Percentiles rank a stretch among this genome's conserved stretches.
Evolutionary conservation across 2,888 invertebrate species (phyloP).

Genomic region (Mesopsocus fuscifrons): DNA sequence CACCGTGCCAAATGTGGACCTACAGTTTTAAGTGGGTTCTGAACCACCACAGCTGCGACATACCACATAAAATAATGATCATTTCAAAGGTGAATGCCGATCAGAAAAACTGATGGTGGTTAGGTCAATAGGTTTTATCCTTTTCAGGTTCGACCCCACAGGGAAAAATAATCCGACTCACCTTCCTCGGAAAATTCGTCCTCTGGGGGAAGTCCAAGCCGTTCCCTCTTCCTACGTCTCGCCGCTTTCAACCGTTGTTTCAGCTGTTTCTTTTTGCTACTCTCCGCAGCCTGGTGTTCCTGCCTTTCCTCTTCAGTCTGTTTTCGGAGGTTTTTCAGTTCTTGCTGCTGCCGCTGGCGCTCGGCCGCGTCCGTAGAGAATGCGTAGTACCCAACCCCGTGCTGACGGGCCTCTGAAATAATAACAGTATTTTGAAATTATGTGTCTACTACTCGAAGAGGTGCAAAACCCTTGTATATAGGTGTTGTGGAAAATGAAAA

Average conservation of each 20-base stretch:
- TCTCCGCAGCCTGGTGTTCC: constrained; percentile 33
- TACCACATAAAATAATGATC: neutral
- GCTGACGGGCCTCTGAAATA: constrained; percentile 62
- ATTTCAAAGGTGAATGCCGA: too few relatives aligned
- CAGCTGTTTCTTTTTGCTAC: constrained; percentile 38
- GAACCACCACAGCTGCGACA: neutral
- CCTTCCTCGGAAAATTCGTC: constrained; percentile 26
- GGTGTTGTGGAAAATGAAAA: too few relatives aligned
- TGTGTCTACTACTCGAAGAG: too few relatives aligned
- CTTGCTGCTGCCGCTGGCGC: constrained; percentile 61
- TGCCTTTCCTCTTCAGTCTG: constrained; percentile 50
- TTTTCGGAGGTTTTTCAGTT: constrained; percentile 45
- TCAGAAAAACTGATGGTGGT: too few relatives aligned
- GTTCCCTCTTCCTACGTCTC: constrained; percentile 46
- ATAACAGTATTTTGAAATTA: too few relatives aligned
- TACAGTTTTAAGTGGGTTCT: too few relatives aligned
- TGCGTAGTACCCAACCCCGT: constrained; percentile 82
- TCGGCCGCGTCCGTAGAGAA: constrained; percentile 73
- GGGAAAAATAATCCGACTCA: too few relatives aligned
- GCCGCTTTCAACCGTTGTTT: constrained; percentile 53
- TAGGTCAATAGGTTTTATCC: too few relatives aligned
- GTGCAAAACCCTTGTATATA: too few relatives aligned
- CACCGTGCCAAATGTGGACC: too few relatives aligned
- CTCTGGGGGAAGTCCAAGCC: constrained; percentile 51
- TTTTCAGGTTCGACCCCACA: too few relatives aligned